These are phyloP conservation scores for Asobara japonica DNA, from an alignment of 1,140 invertebrate species.

Conservation along the genomic window DNA sequence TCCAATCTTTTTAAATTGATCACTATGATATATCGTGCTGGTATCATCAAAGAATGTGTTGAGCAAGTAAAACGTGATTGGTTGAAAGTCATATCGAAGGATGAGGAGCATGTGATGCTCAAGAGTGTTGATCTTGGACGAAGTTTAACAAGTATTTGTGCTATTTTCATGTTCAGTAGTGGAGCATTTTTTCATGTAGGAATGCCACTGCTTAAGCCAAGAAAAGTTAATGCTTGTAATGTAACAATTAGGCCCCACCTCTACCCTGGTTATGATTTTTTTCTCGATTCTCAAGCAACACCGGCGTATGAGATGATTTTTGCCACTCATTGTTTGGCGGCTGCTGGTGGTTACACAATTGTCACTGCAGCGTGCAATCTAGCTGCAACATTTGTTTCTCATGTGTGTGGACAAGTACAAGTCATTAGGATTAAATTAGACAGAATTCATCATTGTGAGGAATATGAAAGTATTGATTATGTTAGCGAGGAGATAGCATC, in stretches of 20 bases:
- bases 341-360: constrained; percentile 38
- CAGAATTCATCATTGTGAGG: constrained; percentile 7
- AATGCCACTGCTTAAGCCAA: background rate
- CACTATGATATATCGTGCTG: constrained; percentile 3
- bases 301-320: constrained; percentile 44
- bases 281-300: constrained; percentile 36
- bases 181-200: constrained; percentile 15
- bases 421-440: constrained; percentile 36
- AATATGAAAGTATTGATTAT: background rate
- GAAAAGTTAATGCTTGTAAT: constrained; percentile 19
- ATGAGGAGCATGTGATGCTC: constrained; percentile 24
- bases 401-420: constrained; percentile 46
- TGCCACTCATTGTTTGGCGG: constrained; percentile 34
- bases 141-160: constrained; percentile 21
- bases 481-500: constrained; percentile 6
- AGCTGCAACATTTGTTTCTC: constrained; percentile 42
- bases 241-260: constrained; percentile 36
- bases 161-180: constrained; percentile 23
- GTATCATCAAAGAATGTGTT: constrained; percentile 25
- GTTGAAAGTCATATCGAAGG: background rate
- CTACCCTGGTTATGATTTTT: constrained; percentile 42
- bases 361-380: constrained; percentile 40
- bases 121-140: constrained; percentile 8
- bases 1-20: constrained; percentile 40
- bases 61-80: constrained; percentile 19